These are phyloP conservation scores for Spea hammondii DNA, from an alignment of 2,797 vertebrate species.

Conservation along the genomic window DNA sequence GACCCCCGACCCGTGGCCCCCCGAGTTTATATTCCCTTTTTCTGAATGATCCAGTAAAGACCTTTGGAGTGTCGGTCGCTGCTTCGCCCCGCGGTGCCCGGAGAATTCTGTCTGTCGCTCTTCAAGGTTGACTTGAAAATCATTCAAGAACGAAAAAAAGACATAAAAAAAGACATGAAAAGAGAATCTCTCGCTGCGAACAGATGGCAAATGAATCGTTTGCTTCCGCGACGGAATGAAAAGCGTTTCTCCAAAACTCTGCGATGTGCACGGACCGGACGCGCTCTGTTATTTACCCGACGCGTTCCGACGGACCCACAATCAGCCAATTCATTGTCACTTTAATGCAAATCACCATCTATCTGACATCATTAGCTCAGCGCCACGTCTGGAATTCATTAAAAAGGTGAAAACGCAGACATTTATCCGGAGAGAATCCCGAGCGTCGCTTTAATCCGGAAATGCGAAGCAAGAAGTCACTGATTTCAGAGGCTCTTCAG, in stretches of 20 bases:
- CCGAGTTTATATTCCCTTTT: too few species aligned
- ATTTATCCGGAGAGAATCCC: not conserved
- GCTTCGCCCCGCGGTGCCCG: not conserved
- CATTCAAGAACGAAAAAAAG: too few species aligned
- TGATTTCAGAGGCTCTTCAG: too few species aligned
- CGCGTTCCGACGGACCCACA: too few species aligned
- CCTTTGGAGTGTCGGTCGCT: not conserved
- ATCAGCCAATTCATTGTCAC: too few species aligned
- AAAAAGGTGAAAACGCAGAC: not conserved
- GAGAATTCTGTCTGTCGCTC: not conserved
- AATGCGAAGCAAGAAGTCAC: not conserved
- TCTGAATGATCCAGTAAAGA: not conserved
- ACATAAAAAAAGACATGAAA: not conserved
- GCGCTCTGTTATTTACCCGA: too few species aligned
- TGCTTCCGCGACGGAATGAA: not conserved
- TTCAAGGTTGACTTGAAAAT: not conserved
- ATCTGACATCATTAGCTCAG: too few species aligned
- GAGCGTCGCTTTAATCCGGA: not conserved
- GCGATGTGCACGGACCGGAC: not conserved
- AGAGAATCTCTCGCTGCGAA: not conserved
- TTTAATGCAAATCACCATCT: too few species aligned
- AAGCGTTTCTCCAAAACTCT: not conserved
- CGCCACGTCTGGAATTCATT: not conserved
- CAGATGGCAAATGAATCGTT: too few species aligned
- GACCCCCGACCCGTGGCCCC: too few species aligned